Base-by-base conservation (phyloP, 1,140 invertebrate genomes). In the Phocides pigmalion region DNA sequence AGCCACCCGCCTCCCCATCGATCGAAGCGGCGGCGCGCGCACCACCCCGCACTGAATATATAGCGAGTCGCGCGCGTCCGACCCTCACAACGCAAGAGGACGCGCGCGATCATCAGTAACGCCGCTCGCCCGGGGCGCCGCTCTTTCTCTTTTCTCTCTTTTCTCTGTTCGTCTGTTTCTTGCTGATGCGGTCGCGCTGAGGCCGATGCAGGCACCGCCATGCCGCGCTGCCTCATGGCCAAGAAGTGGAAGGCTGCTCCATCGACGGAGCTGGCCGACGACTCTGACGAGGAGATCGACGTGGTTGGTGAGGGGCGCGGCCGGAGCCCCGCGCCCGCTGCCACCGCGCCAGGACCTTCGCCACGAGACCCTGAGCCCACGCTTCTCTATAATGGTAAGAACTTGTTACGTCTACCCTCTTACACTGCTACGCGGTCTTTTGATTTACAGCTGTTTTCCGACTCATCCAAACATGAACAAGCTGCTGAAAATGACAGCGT, bases 241-340 rank as follows among this genome's bases (percentile, higher is more conserved):
- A 97, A 97, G 91, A 97, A 97, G 93, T 97, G 96, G 96, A 97
- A 97, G 94, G 95, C 94, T 74, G 96, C 96, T 92, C 95, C 95
- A 71, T 95, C 95, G 95, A 94, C 94, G 79, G 94, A 95, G 83
- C 93, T 95, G 72, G 92, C 92, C 65, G 94, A 95, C 68, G 94
- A 95, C 63, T 95, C 96, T 65, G 96, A 97, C 58, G 96, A 96
- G 92, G 95, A 96, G 88, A 96, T 96, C 91, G 96, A 96, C 93
- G 96, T 96, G 75, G 96, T 96, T 58, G 88, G 87, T 58, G 87
- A 90, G 81, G 89, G 88, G 81, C 82, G 88, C 91, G 92, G 91
- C 87, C 90, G 92, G 50, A 91, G 91, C 78, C 87, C 92, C 66
- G 84, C 89, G 69, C 89, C 89, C 70, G 86, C 91, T 25, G 90